These are phyloP conservation scores for Mythimna pallens DNA, from an alignment of 2,888 invertebrate genomes.

Conservation along the genomic window DNA sequence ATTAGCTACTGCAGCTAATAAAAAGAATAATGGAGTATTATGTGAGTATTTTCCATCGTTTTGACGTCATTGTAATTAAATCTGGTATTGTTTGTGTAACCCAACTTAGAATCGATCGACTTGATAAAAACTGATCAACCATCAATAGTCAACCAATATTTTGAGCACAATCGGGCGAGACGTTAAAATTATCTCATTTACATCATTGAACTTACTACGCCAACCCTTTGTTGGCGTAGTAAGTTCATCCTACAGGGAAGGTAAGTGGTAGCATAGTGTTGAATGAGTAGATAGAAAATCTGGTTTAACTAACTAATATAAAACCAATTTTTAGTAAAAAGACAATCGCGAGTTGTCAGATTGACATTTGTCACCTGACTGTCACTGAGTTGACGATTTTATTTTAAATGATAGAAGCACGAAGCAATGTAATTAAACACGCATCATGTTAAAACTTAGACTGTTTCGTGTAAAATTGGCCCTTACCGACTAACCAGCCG, in stretches of 20 bases:
- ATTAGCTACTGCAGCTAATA: conserved; percentile 74
- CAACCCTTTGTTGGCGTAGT: too few relatives aligned
- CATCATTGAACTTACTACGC: too few relatives aligned
- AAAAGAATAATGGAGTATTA: conserved; percentile 73
- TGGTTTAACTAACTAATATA: neutral
- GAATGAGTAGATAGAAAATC: neutral
- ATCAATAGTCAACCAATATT: conserved; percentile 8
- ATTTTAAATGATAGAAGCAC: neutral
- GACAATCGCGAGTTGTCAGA: conserved; percentile 37
- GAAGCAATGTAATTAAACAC: neutral
- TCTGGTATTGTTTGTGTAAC: neutral
- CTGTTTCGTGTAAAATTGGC: conserved; percentile 18
- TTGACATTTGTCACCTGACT: conserved; percentile 30
- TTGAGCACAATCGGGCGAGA: neutral
- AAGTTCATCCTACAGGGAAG: conserved; percentile 5
- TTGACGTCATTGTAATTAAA: neutral
- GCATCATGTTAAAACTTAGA: neutral
- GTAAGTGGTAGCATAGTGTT: conserved; percentile 50
- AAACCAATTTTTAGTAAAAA: conserved; percentile 4
- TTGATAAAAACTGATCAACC: neutral
- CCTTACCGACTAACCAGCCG: conserved; percentile 50
- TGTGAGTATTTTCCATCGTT: conserved; percentile 73
- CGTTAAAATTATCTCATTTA: neutral
- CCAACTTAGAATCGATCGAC: neutral
- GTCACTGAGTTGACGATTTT: neutral